A percentile compares a stretch with the other conserved stretches of the same genome.
These are phyloP conservation scores for Tetragnatha versicolor DNA, from an alignment of 1,140 invertebrate genomes.

Conservation along the genomic window DNA sequence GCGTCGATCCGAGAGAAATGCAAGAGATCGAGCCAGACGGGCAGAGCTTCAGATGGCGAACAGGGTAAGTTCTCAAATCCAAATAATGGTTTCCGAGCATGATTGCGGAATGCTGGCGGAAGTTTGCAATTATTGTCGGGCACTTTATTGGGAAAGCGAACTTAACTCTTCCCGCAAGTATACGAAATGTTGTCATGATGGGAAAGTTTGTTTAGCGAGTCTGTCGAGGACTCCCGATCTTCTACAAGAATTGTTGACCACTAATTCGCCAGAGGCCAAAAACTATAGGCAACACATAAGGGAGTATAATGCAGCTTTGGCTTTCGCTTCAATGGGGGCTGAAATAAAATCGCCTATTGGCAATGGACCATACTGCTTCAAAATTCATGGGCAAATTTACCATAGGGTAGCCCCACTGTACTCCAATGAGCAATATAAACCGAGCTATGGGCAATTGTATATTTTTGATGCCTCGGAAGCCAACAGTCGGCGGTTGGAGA, in stretches of 20 bases:
- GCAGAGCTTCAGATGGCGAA: not conserved
- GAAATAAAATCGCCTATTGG: no score
- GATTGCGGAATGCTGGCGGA: not conserved
- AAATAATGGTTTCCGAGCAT: not conserved
- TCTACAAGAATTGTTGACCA: not conserved
- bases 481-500: not conserved
- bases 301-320: no score
- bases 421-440: not conserved
- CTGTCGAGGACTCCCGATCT: not conserved
- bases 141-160: constrained; percentile 16
- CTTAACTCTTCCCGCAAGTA: constrained; percentile 36
- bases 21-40: not conserved
- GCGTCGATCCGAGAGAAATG: no score
- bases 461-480: not conserved
- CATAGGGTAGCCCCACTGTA: not conserved
- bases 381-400: not conserved
- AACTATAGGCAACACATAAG: not conserved
- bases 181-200: not conserved
- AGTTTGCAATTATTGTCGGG: not conserved
- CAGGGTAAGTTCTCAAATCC: not conserved
- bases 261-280: not conserved
- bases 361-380: no score
- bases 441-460: not conserved
- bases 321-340: no score
- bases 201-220: not conserved